These are phyloP conservation scores for Drosophila peninsularis DNA, from an alignment of 2,888 invertebrate species.

Conservation along the genomic window DNA sequence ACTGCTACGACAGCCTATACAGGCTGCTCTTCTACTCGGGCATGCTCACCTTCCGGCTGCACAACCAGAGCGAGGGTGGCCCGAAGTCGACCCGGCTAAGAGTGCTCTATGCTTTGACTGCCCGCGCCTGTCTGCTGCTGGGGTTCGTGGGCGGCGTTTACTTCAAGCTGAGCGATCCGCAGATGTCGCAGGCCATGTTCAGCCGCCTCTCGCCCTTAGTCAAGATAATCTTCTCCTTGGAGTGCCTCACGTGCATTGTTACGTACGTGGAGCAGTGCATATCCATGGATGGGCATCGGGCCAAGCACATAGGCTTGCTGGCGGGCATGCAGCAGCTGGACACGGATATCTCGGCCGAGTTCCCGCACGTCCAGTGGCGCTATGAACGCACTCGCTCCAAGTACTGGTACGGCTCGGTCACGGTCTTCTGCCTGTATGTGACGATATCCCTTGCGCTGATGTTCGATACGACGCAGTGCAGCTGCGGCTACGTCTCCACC, in stretches of 20 bases:
- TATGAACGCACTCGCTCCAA: slow-evolving; percentile 73
- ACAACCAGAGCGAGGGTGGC: slow-evolving; percentile 34
- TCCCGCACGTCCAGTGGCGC: slow-evolving; percentile 72
- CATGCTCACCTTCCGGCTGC: slow-evolving; percentile 58
- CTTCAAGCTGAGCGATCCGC: slow-evolving; percentile 55
- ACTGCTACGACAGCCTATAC: slow-evolving; percentile 71
- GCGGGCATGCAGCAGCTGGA: slow-evolving; percentile 70
- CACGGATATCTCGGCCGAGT: slow-evolving; percentile 51
- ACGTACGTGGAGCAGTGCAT: slow-evolving; percentile 61
- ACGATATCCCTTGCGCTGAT: slow-evolving; percentile 60
- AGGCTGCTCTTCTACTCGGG: slow-evolving; percentile 63
- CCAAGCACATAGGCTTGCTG: slow-evolving; percentile 59
- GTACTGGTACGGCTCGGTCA: slow-evolving; percentile 55
- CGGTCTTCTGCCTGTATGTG: slow-evolving; percentile 41
- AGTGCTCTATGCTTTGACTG: slow-evolving; percentile 36
- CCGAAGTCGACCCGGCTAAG: slow-evolving; percentile 33
- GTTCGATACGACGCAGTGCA: slow-evolving; percentile 66
- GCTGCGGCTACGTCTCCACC: slow-evolving; percentile 68
- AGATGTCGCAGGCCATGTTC: slow-evolving; percentile 64
- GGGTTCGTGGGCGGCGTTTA: slow-evolving; percentile 59
- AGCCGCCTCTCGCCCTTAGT: slow-evolving; percentile 68
- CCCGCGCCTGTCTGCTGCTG: slow-evolving; percentile 40
- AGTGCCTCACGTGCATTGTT: slow-evolving; percentile 55
- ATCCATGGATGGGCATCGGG: slow-evolving; percentile 58
- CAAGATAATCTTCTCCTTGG: slow-evolving; percentile 66